Evolutionary conservation across 2,797 vertebrate species (phyloP).

Genomic region (Crenichthys baileyi): DNA sequence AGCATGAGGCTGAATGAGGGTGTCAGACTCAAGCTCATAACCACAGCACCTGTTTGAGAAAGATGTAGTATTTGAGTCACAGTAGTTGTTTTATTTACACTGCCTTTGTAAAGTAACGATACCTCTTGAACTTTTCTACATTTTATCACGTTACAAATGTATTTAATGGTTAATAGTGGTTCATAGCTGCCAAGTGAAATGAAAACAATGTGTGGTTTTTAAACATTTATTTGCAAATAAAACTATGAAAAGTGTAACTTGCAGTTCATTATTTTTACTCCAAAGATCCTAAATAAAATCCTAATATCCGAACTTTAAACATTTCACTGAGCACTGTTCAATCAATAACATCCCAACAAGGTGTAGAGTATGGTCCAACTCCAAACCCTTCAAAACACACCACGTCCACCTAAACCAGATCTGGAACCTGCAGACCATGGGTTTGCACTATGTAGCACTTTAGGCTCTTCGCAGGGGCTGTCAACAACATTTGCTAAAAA

Average conservation of each 20-base stretch:
- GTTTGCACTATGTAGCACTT: too few species aligned
- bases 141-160: background rate
- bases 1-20: constrained; percentile 18
- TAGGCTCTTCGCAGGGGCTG: too few species aligned
- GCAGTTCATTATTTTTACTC: too few species aligned
- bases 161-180: background rate
- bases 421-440: too few species aligned
- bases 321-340: background rate
- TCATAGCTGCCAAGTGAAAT: background rate
- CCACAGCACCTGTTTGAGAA: constrained; percentile 57
- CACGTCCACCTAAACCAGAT: too few species aligned
- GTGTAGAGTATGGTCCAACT: too few species aligned
- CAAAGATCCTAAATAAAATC: background rate
- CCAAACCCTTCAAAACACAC: too few species aligned
- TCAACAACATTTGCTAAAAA: too few species aligned
- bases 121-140: background rate
- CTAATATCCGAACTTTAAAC: background rate
- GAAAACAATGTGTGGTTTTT: background rate
- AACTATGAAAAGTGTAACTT: background rate
- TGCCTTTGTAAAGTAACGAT: background rate
- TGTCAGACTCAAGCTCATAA: constrained; percentile 41
- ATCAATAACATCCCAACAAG: background rate
- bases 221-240: background rate
- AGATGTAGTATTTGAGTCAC: background rate
- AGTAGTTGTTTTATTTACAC: background rate